Base-by-base conservation (phyloP, 2,797 vertebrate genomes). In the Furcifer pardalis region DNA sequence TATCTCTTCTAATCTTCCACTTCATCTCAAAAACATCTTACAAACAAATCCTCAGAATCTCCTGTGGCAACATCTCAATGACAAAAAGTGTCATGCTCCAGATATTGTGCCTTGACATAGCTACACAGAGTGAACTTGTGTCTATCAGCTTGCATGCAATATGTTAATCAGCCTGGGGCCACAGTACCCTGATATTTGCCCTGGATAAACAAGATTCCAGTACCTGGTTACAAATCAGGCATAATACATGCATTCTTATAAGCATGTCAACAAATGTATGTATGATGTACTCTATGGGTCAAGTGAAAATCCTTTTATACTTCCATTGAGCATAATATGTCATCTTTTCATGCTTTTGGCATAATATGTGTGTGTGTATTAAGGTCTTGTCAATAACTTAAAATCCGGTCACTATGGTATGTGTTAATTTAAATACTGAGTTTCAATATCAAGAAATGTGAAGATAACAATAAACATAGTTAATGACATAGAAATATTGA, bases 351-450 rank as follows among this genome's bases (percentile, higher is more conserved):
- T 37, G 37, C 46, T 40, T 87, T 0, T 0, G 68, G 49, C n/a
- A 10, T 78, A 25, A 27, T 71, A 68, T 68, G 3, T 35, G 42
- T 56, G 71, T 68, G 42, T 56, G 71, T 68, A 80, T 86, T 91
- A 85, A 87, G 88, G 91, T 91, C 89, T 82, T 46, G 79, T 76
- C 90, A 91, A 91, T 86, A 56, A 83, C 71, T 85, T 90, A 88
- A 87, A 94, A 91, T 87, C 90, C 86, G 84, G 87, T 83, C 73
- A 65, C 83, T 88, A 56, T 89, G 73, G 88, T 80, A 87, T 84
- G 82, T 73, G 87, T 90, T 90, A 94, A 94, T 94, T 93, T 94
- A 94, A 94, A 91, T 92, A 91, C 93, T 89, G 81, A 75, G 86
- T 94, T 94, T 90, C 89, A 85, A 77, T 89, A 89, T 82, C 73